Evolutionary conservation across 1,140 invertebrate species (phyloP).

Genomic region (Sycophaga agraensis): DNA sequence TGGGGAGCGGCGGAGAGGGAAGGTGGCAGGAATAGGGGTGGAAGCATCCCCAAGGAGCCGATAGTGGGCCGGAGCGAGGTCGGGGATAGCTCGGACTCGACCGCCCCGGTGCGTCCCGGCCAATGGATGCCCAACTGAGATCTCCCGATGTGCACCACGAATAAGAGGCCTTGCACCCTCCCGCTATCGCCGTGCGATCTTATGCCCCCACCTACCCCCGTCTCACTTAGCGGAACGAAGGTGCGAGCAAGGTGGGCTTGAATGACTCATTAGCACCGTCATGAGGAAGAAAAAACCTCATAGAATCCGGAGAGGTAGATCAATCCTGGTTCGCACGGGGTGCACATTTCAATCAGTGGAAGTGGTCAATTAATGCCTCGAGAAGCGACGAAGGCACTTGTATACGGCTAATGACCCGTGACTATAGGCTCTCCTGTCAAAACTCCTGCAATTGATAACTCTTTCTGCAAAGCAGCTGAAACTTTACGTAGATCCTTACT

Average conservation of each 20-base stretch:
- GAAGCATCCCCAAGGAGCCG: slow-evolving; percentile 53
- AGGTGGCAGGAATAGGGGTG: slow-evolving; percentile 49
- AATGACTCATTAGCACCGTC: slow-evolving; percentile 21
- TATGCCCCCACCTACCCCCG: slow-evolving; percentile 14
- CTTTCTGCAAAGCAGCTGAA: too few species aligned
- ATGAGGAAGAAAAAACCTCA: not conserved
- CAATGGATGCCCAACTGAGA: slow-evolving; percentile 35
- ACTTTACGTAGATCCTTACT: too few species aligned
- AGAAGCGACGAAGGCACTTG: too few species aligned
- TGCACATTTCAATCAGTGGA: too few species aligned
- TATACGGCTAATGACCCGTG: too few species aligned
- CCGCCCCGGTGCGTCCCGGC: slow-evolving; percentile 30
- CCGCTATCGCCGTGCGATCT: slow-evolving; percentile 15
- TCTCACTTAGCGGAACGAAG: too few species aligned
- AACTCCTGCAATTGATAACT: too few species aligned
- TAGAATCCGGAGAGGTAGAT: too few species aligned
- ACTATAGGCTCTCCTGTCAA: too few species aligned
- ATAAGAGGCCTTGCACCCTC: slow-evolving; percentile 24
- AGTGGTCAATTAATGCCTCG: too few species aligned
- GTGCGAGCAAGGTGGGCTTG: too few species aligned
- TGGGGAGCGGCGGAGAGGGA: slow-evolving; percentile 38
- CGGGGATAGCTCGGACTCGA: slow-evolving; percentile 11
- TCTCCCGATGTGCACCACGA: slow-evolving; percentile 35
- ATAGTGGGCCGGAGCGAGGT: slow-evolving; percentile 43
- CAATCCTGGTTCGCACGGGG: too few species aligned